Percentiles rank a stretch among this genome's conserved stretches.
Conservation (phyloP, 2,797 vertebrate species). For the Tauraco hartlaubi region DNA sequence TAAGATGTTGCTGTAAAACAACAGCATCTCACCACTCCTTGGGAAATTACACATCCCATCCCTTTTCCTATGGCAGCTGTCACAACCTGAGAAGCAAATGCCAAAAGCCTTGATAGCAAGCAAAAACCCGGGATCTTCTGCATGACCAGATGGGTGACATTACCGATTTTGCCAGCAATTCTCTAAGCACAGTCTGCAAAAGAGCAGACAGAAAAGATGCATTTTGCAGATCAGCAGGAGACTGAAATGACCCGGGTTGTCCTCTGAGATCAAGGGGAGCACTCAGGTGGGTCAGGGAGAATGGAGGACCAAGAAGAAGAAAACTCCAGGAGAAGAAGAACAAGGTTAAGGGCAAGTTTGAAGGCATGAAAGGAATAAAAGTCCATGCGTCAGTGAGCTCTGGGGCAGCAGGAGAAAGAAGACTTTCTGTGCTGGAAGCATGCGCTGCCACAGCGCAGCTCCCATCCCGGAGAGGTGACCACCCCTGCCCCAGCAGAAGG, state of each 20-base stretch:
- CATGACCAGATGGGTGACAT: not conserved
- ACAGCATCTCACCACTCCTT: not conserved
- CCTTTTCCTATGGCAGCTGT: not conserved
- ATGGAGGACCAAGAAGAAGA: not conserved
- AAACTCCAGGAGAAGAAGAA: not conserved
- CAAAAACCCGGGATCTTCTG: not conserved
- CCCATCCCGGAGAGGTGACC: not conserved
- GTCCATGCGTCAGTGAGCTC: fast-evolving
- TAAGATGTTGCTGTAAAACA: not conserved
- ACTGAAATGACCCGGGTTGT: fast-evolving
- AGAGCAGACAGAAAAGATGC: not conserved
- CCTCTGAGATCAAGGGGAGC: not conserved
- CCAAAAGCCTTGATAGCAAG: not conserved
- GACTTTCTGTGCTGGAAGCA: not conserved
- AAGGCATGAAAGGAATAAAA: not conserved
- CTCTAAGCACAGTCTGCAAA: not conserved
- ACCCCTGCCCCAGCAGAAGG: not conserved
- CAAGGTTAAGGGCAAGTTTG: not conserved
- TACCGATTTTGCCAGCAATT: not conserved
- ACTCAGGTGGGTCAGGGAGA: not conserved
- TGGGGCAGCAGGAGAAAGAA: not conserved
- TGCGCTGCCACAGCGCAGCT: not conserved
- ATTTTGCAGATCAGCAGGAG: not conserved
- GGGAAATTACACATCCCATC: not conserved
- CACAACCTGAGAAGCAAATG: not conserved